Evolutionary conservation across 2,797 vertebrate genomes (phyloP).

Genomic region (Ctenopoma multispine): DNA sequence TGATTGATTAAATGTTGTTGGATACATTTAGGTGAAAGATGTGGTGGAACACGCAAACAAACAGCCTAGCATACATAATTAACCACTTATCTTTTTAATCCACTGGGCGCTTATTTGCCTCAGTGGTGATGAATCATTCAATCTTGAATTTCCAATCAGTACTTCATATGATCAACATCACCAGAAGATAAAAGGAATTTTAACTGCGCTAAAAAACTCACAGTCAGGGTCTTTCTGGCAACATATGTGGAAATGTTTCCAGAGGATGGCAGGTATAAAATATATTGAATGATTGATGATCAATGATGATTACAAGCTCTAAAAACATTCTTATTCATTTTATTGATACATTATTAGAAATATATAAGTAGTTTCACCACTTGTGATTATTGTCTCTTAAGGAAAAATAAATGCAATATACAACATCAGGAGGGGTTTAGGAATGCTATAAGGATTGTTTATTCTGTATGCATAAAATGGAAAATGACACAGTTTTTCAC

Average conservation of each 20-base stretch:
- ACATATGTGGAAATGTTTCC: too few relatives aligned
- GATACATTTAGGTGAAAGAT: too few relatives aligned
- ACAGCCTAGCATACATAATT: too few relatives aligned
- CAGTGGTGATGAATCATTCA: background rate
- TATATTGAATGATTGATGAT: too few relatives aligned
- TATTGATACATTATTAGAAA: too few relatives aligned
- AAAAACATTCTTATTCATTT: too few relatives aligned
- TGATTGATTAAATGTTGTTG: too few relatives aligned
- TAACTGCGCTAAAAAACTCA: background rate
- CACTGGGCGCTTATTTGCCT: background rate
- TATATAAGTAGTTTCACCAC: too few relatives aligned
- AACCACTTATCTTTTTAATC: background rate
- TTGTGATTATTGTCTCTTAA: background rate
- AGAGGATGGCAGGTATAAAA: too few relatives aligned
- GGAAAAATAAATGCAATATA: background rate
- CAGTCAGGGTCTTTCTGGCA: background rate
- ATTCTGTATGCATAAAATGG: background rate
- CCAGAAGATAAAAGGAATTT: background rate
- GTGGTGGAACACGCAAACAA: background rate
- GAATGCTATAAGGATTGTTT: background rate
- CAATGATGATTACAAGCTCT: too few relatives aligned
- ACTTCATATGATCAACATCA: too few relatives aligned
- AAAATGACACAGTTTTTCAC: constrained; percentile 19
- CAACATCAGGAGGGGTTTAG: background rate
- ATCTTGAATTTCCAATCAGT: background rate